Percentiles rank a stretch among this genome's conserved stretches.
Evolutionary conservation across 2,888 invertebrate species (phyloP).

Genomic region (Brachyptera risi): DNA sequence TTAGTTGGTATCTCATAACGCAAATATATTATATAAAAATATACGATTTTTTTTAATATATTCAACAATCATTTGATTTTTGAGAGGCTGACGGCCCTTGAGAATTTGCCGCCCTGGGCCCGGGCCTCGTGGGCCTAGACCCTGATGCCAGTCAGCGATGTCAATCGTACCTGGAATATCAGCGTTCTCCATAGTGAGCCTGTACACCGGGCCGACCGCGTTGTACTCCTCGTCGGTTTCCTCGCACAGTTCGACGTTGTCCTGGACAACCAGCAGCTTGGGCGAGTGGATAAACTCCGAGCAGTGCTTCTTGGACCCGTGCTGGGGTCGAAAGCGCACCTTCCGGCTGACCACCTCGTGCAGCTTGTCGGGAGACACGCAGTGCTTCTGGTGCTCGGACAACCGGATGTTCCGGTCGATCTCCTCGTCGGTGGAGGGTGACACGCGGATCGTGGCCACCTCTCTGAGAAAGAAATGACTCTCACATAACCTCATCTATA

Average conservation of each 20-base stretch:
- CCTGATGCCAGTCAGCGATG: no score
- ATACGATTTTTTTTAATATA: no score
- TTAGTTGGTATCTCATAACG: no score
- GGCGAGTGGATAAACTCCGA: slow-evolving; percentile 57
- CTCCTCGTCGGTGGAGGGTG: slow-evolving; percentile 45
- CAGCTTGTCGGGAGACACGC: slow-evolving; percentile 64
- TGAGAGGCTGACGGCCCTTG: no score
- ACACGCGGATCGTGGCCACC: background rate
- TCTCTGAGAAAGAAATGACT: slow-evolving; percentile 8
- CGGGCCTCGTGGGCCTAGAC: no score
- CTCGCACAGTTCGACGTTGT: slow-evolving; percentile 67
- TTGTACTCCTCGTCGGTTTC: slow-evolving; percentile 59
- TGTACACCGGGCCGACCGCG: slow-evolving; percentile 59
- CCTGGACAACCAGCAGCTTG: slow-evolving; percentile 64
- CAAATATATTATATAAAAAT: no score
- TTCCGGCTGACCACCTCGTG: slow-evolving; percentile 62
- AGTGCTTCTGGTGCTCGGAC: slow-evolving; percentile 57
- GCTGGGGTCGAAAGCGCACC: slow-evolving; percentile 49
- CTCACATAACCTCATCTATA: no score
- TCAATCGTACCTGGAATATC: slow-evolving; percentile 38
- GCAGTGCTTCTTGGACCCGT: slow-evolving; percentile 40
- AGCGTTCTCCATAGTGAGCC: slow-evolving; percentile 47
- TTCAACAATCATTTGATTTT: no score
- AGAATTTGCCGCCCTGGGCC: no score
- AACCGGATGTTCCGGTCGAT: slow-evolving; percentile 51